Conservation (phyloP, 2,888 invertebrate species). For the Erannis defoliaria region DNA sequence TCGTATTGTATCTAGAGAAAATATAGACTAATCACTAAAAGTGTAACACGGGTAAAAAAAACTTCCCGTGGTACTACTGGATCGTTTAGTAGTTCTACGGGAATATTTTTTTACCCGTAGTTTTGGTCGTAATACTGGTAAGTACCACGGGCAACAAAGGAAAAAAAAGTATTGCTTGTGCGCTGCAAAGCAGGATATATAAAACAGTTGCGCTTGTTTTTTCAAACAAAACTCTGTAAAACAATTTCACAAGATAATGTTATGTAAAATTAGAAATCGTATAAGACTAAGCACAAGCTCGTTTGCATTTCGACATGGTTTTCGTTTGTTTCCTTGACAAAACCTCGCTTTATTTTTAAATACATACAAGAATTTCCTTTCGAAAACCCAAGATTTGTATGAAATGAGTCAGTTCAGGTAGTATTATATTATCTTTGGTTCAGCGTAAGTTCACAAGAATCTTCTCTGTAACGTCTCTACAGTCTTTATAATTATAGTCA, state of each 20-base stretch:
- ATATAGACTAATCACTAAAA: neutral
- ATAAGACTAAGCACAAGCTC: slow-evolving; percentile 34
- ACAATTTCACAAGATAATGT: slow-evolving; percentile 39
- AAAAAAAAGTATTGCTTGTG: no score
- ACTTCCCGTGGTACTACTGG: no score
- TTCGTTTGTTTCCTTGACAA: slow-evolving; percentile 30
- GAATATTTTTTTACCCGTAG: no score
- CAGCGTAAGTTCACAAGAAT: neutral
- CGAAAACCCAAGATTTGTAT: slow-evolving; percentile 4
- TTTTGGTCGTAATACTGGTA: no score
- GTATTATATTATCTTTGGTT: neutral
- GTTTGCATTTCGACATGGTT: slow-evolving; percentile 39
- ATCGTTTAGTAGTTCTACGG: no score
- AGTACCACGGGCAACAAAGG: no score
- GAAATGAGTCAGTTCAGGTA: neutral
- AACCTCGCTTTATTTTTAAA: slow-evolving; percentile 33
- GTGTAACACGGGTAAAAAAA: no score
- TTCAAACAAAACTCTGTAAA: slow-evolving; percentile 24
- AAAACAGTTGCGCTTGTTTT: slow-evolving; percentile 12
- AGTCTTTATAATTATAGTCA: neutral
- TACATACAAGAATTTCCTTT: slow-evolving; percentile 28
- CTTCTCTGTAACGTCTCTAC: no score
- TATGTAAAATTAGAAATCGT: slow-evolving; percentile 49
- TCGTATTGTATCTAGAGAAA: neutral
- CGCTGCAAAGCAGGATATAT: neutral